Percentiles rank a stretch among this genome's conserved stretches.
These are phyloP conservation scores for Ophioninae sp. DNA, from an alignment of 2,888 invertebrate genomes.

Conservation along the genomic window DNA sequence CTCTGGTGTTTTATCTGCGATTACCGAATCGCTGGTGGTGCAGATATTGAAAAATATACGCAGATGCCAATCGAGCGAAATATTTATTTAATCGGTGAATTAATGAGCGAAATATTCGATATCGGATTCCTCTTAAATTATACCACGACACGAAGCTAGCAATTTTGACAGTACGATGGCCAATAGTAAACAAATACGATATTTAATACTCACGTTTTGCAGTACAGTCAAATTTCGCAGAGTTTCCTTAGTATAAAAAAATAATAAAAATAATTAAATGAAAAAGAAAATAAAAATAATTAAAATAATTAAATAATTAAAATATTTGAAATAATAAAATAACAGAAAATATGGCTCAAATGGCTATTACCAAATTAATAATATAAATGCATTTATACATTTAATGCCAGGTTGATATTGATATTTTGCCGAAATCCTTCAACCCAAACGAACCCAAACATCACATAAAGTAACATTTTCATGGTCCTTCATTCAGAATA, in stretches of 20 bases:
- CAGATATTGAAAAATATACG: slow-evolving; percentile 38
- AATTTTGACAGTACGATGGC: slow-evolving; percentile 29
- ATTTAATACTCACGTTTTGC: not conserved
- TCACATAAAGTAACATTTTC: too few relatives aligned
- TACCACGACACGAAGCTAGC: not conserved
- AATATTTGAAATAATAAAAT: not conserved
- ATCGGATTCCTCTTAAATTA: slow-evolving; percentile 42
- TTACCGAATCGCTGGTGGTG: slow-evolving; percentile 24
- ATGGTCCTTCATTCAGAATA: too few relatives aligned
- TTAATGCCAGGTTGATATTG: too few relatives aligned
- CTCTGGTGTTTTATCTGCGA: slow-evolving; percentile 19
- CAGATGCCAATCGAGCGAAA: slow-evolving; percentile 30
- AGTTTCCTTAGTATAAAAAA: not conserved
- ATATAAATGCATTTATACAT: too few relatives aligned
- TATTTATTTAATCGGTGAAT: slow-evolving; percentile 33
- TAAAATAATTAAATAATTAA: not conserved
- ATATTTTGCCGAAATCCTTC: too few relatives aligned
- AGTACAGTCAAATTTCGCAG: slow-evolving; percentile 10
- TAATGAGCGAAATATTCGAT: slow-evolving; percentile 21
- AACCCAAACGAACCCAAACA: too few relatives aligned
- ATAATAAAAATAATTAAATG: not conserved
- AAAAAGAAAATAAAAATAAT: not conserved
- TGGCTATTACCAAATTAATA: too few relatives aligned
- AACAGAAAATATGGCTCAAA: not conserved
- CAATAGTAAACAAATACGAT: slow-evolving; percentile 43